Evolutionary conservation across 2,113 vertebrate species (phyloP).

Genomic region (Ictidomys tridecemlineatus): DNA sequence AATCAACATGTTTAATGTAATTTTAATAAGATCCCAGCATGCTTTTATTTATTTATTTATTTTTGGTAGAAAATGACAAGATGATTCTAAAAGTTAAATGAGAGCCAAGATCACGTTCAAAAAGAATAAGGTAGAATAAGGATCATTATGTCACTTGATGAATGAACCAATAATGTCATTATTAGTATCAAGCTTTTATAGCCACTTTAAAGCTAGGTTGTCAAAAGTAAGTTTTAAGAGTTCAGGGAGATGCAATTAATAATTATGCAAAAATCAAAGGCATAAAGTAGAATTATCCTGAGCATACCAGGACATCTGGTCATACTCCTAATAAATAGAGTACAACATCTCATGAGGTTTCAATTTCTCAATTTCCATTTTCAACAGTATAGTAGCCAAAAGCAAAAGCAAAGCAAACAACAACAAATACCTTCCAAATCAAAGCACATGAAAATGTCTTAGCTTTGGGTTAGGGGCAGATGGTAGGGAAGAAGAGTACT

Average conservation of each 20-base stretch:
- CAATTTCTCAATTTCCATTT: neutral
- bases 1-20: neutral
- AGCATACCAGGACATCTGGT: neutral
- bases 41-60: neutral
- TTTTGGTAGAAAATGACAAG: neutral
- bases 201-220: neutral
- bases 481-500: neutral
- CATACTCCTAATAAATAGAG: neutral
- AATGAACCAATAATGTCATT: neutral
- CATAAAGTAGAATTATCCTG: neutral
- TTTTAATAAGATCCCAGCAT: neutral
- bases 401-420: neutral
- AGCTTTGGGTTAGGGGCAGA: neutral
- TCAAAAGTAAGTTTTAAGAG: conserved; percentile 18
- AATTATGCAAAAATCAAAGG: neutral
- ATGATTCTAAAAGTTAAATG: neutral
- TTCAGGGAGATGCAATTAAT: neutral
- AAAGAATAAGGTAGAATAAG: neutral
- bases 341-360: neutral
- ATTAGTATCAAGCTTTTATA: neutral
- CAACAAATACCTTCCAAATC: neutral
- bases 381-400: neutral
- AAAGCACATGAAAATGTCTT: neutral
- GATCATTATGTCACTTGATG: no score
- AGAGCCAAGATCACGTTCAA: neutral